Percentiles rank a stretch among this genome's conserved stretches.
Conservation (phyloP, 2,797 vertebrate genomes). For the Ctenopoma multispine region DNA sequence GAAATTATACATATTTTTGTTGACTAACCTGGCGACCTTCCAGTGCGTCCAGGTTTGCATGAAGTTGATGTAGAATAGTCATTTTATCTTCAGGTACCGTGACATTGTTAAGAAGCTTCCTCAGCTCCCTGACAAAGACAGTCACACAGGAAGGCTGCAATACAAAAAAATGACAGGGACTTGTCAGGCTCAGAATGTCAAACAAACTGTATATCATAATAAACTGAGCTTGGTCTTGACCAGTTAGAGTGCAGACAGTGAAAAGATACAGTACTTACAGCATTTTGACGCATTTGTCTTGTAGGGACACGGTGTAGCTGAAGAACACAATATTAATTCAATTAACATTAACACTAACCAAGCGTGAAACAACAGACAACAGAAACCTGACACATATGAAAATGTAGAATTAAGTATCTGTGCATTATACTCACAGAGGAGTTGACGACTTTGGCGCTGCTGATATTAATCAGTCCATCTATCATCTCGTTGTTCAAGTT, state of each 20-base stretch:
- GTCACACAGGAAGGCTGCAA: constrained; percentile 21
- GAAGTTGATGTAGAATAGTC: rapidly evolving
- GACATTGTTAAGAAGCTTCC: constrained; percentile 7
- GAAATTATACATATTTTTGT: neutral
- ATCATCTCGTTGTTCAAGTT: constrained; percentile 16
- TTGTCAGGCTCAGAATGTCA: neutral
- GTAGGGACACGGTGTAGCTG: constrained; percentile 24
- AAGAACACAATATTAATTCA: neutral
- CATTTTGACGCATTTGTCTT: rapidly evolving
- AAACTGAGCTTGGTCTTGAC: neutral
- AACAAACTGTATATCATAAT: neutral
- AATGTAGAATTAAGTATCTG: neutral
- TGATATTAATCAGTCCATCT: rapidly evolving
- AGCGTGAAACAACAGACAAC: neutral
- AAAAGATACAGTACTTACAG: constrained; percentile 50
- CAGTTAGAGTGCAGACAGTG: neutral
- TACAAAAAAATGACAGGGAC: neutral
- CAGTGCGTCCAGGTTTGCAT: rapidly evolving
- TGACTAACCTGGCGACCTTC: neutral
- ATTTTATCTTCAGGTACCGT: rapidly evolving
- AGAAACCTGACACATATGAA: neutral
- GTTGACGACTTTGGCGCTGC: rapidly evolving
- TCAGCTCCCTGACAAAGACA: neutral
- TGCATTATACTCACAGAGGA: constrained; percentile 61
- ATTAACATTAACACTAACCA: neutral